Evolutionary conservation across 2,797 vertebrate genomes (phyloP).

Genomic region (Oreochromis grahami): DNA sequence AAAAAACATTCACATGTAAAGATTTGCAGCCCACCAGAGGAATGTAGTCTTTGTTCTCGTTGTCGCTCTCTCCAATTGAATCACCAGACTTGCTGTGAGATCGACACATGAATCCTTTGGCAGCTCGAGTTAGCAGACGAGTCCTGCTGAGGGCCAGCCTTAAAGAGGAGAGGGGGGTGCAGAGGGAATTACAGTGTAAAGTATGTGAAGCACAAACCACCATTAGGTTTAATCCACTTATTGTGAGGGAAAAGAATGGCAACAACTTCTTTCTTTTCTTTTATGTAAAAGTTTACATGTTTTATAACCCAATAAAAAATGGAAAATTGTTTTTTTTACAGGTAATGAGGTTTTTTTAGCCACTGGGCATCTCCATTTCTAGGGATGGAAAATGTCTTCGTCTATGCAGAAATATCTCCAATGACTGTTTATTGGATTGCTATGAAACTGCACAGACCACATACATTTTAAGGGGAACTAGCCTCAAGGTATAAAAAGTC

Average conservation of each 20-base stretch:
- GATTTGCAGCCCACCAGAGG: slow-evolving; percentile 81
- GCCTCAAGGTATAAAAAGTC: not conserved
- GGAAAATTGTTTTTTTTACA: not conserved
- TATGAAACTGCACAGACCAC: not conserved
- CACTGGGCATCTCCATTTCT: not conserved
- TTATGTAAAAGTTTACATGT: not conserved
- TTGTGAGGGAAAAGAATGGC: not conserved
- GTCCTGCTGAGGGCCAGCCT: slow-evolving; percentile 89
- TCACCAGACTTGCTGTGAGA: slow-evolving; percentile 79
- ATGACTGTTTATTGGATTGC: not conserved
- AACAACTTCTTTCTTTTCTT: not conserved
- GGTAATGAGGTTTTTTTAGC: not conserved
- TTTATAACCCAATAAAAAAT: not conserved
- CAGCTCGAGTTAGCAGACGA: slow-evolving; percentile 84
- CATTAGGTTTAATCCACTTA: not conserved
- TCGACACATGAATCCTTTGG: slow-evolving; percentile 90
- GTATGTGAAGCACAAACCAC: not conserved
- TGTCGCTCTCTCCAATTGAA: slow-evolving; percentile 72
- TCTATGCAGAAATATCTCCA: not conserved
- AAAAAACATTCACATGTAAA: not conserved
- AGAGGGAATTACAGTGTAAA: not conserved
- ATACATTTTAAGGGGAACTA: not conserved
- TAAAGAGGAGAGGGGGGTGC: not conserved
- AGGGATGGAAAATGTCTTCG: not conserved
- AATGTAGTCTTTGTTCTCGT: slow-evolving; percentile 87